Evolutionary conservation across 1,140 invertebrate genomes (phyloP), one percentile per base, ranked within the genome.

Genomic region (Magallana angulata): DNA sequence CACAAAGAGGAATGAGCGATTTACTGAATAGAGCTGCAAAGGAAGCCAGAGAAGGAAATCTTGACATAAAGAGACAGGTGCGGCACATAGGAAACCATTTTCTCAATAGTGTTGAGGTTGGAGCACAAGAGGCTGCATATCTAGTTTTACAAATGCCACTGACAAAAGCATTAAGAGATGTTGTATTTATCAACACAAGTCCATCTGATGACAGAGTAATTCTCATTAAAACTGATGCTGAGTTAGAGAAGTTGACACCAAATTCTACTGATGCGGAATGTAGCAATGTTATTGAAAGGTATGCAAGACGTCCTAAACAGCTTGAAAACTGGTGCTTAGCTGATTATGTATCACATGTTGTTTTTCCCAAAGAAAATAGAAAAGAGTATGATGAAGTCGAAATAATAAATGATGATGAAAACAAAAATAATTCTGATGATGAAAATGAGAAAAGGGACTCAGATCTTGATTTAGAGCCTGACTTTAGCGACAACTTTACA

Each of bases 101-200:
- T 85, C 60, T 68, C 0, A 85, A 85, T 14, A 36, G 64, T 85
- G 76, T 86, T 4, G 85, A 90, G 86, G 71, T 87, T 7, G n/a
- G 76, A 56, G 85, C 90, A 30, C 88, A 87, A 24, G 88, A 88
- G 59, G 86, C 86, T 85, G 84, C 71, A 16, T 88, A 89, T 85
- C 14, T 89, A 1, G 56, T 68, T 24, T 58, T 90, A 16, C 89
- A 90, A 76, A n/a, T 89, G 56, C 89, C 90, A 14, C 80, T 90
- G 2, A 87, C 57, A 18, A 59, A 76, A 24, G 24, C 86, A 60
- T 85, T 64, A 8, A 86, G 89, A 88, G 36, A 84, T 24, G 80
- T 88, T 64, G 57, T 88, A 12, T 91, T 91, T 71, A 85, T 91
- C 9, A 91, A 91, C 76, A 91, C 89, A 8, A 58, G 57, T 76